phyloP scores from a whole-genome alignment of 2,797 vertebrate species.

The Alauda arvensis region DNA sequence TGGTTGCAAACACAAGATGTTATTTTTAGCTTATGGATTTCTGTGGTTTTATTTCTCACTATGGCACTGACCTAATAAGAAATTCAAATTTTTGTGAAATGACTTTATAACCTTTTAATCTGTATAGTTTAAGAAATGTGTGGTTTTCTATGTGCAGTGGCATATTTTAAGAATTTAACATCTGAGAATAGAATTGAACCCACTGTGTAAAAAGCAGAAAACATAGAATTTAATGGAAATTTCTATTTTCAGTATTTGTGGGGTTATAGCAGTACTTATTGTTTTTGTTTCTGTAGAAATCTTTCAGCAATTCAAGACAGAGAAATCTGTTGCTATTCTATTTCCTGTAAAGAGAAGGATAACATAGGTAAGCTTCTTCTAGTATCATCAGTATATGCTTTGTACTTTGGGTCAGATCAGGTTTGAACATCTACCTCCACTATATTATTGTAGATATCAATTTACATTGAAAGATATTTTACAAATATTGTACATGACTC shows the following conservation, averaged over 20 bases:
- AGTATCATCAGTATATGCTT: background rate
- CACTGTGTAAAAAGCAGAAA: background rate
- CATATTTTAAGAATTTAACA: background rate
- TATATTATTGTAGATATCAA: background rate
- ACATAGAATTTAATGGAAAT: background rate
- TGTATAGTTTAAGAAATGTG: background rate
- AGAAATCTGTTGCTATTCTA: slow-evolving; percentile 83
- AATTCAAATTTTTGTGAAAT: background rate
- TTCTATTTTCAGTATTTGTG: background rate
- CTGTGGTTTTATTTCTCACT: background rate
- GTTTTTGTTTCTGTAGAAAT: slow-evolving; percentile 70
- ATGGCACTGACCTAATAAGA: background rate
- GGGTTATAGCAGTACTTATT: background rate
- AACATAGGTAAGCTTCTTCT: slow-evolving; percentile 77
- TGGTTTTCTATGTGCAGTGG: background rate
- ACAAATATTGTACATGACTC: background rate
- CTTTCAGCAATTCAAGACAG: slow-evolving; percentile 86
- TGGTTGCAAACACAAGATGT: background rate
- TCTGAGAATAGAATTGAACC: background rate
- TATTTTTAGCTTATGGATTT: background rate
- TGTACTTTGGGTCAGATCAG: background rate
- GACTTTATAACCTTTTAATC: background rate
- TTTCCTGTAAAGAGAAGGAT: slow-evolving; percentile 77
- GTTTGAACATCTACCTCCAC: background rate
- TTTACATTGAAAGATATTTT: background rate